Percentiles rank a stretch among this genome's conserved stretches.
These are phyloP conservation scores for Halcyon badia DNA, from an alignment of 2,797 vertebrate species.

Conservation along the genomic window DNA sequence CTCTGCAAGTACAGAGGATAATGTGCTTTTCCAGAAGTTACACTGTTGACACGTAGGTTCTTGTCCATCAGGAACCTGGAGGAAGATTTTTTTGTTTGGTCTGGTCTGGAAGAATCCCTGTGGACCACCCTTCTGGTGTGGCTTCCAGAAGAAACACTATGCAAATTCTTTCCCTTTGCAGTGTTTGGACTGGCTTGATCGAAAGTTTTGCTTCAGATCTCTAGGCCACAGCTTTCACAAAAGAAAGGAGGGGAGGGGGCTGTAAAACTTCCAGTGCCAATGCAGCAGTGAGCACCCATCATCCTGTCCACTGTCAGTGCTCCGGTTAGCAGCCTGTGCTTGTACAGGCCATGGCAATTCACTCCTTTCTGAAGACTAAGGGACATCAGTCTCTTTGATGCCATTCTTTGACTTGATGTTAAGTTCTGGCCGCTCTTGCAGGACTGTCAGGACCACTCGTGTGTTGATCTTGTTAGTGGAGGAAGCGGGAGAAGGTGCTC, in stretches of 20 bases:
- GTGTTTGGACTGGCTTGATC: background rate
- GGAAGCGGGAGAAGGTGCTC: background rate
- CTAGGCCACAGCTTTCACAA: background rate
- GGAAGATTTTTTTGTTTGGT: background rate
- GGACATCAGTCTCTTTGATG: background rate
- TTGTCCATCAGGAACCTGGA: background rate
- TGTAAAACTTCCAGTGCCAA: background rate
- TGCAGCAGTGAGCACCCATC: background rate
- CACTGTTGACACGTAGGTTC: background rate
- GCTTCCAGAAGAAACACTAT: conserved; percentile 2
- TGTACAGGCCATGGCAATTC: background rate
- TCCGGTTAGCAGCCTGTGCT: background rate
- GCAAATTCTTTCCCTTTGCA: background rate
- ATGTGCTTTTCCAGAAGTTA: background rate
- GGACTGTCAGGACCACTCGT: background rate
- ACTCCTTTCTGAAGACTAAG: background rate
- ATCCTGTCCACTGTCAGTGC: background rate
- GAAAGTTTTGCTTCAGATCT: background rate
- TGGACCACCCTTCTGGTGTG: background rate
- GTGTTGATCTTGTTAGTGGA: background rate
- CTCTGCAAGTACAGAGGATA: background rate
- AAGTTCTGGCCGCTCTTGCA: background rate
- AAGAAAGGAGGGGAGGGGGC: background rate
- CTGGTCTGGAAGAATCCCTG: background rate
- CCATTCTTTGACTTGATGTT: background rate